Conservation (phyloP, 2,888 invertebrate genomes). For the Caenorhabditis drosophilae region DNA sequence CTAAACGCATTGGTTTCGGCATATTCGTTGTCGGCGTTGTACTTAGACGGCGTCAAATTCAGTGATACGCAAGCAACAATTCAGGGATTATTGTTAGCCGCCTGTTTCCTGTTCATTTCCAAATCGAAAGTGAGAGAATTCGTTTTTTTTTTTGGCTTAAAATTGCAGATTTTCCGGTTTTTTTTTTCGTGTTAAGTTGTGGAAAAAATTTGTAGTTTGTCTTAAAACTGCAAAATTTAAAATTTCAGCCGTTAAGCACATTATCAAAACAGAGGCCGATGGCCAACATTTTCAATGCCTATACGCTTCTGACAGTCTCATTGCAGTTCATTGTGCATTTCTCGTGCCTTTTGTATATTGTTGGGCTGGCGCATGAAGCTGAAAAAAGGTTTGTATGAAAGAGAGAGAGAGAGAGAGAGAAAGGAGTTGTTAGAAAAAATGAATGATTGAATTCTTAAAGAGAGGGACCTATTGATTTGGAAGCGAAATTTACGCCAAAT, state of each 20-base stretch:
- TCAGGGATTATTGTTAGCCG: slow-evolving; percentile 91
- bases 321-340: slow-evolving; percentile 95
- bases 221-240: slow-evolving; percentile 1
- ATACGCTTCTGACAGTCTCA: slow-evolving; percentile 92
- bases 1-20: slow-evolving; percentile 95
- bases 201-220: too few relatives aligned
- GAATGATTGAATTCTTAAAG: slow-evolving; percentile 49
- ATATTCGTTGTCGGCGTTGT: slow-evolving; percentile 94
- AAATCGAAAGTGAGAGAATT: slow-evolving; percentile 97
- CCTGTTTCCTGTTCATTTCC: slow-evolving; percentile 96
- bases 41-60: slow-evolving; percentile 95
- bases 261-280: slow-evolving; percentile 91
- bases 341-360: slow-evolving; percentile 85
- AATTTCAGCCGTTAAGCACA: slow-evolving; percentile 81
- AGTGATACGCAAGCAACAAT: slow-evolving; percentile 89
- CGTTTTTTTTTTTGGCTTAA: too few relatives aligned
- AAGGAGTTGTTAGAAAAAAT: too few relatives aligned
- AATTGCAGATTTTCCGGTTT: too few relatives aligned
- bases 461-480: slow-evolving; percentile 60
- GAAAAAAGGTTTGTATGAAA: slow-evolving; percentile 51
- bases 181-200: too few relatives aligned
- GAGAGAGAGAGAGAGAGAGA: too few relatives aligned
- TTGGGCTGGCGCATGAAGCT: slow-evolving; percentile 72
- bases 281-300: slow-evolving; percentile 96
- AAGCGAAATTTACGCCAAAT: slow-evolving; percentile 81